Conservation (phyloP, 2,888 invertebrate species). For the Zootermopsis nevadensis region DNA sequence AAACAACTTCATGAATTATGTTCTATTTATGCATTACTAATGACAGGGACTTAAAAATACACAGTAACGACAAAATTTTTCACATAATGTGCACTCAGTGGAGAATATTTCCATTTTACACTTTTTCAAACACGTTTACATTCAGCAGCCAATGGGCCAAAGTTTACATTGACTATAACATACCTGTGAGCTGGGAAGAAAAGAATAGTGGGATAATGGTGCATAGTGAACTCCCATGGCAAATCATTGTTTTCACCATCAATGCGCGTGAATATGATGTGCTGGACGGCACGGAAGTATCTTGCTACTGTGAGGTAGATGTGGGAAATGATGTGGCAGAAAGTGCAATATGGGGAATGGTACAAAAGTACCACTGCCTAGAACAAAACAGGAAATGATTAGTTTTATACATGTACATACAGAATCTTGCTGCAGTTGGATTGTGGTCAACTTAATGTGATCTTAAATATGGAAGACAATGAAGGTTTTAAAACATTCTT, state of each 20-base stretch:
- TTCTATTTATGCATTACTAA: too few relatives aligned
- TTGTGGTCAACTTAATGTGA: too few relatives aligned
- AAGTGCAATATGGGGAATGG: conserved; percentile 81
- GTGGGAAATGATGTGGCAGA: conserved; percentile 78
- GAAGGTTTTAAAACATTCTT: too few relatives aligned
- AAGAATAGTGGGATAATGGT: conserved; percentile 81
- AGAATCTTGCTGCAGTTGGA: background rate
- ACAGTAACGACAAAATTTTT: too few relatives aligned
- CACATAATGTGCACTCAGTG: too few relatives aligned
- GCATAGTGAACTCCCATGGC: conserved; percentile 87
- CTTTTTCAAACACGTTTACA: too few relatives aligned
- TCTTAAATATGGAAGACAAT: too few relatives aligned
- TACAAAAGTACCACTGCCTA: conserved; percentile 83
- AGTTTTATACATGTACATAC: background rate
- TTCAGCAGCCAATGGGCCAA: too few relatives aligned
- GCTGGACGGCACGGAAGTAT: conserved; percentile 68
- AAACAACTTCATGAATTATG: too few relatives aligned
- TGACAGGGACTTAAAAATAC: too few relatives aligned
- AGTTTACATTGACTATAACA: background rate
- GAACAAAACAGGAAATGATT: conserved; percentile 54
- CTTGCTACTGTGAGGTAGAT: conserved; percentile 75
- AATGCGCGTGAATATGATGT: conserved; percentile 73
- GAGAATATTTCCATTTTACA: too few relatives aligned
- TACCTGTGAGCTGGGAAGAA: conserved; percentile 81
- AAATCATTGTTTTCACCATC: conserved; percentile 88